Evolutionary conservation across 2,797 vertebrate species (phyloP), one percentile per base, ranked within the genome.

Genomic region (Potorous gilbertii): DNA sequence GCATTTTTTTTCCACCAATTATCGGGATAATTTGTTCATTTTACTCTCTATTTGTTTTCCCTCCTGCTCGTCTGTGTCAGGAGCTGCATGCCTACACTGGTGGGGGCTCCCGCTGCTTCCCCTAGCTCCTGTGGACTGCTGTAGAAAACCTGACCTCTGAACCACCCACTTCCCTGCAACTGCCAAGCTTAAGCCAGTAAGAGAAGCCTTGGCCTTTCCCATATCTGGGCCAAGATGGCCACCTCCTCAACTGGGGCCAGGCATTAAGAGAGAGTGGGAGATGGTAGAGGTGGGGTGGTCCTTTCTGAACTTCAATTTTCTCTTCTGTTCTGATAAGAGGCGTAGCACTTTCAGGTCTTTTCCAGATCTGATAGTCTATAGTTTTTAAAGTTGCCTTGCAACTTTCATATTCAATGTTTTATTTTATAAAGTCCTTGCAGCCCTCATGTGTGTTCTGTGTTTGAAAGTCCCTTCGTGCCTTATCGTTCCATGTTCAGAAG

Each of bases 21-120:
- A 98, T 98, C 29, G 14, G 98, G 97, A 98, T 98, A 98, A 98
- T 98, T 98, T 98, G 98, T 98, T 98, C 98, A 95, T 98, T 98
- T 98, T 98, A 97, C 97, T 97, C 97, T 97, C 96, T 97, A 94
- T 98, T 98, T 98, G 97, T 98, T 98, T 97, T 97, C 93, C 97
- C 91, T 96, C 90, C 55, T 94, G 97, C 97, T 97, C 74, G 94
- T 97, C 97, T 98, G 46, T 96, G 96, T 96, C 97, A 97, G 92
- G 93, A 92, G 95, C 96, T 95, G 95, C 95, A 96, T 96, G 96
- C 92, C 95, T 29, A 96, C 95, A 95, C 14, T 0, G 40, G 91
- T 62, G 54, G 66, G 93, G 94, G 95, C 91, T 96, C 50, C 95
- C 28, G 16, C 52, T 29, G 90, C 90, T 90, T 90, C 50, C 31